A percentile compares a stretch with the other conserved stretches of the same genome.
These are phyloP conservation scores for Chanos chanos DNA, from an alignment of 2,797 vertebrate species.

Conservation along the genomic window DNA sequence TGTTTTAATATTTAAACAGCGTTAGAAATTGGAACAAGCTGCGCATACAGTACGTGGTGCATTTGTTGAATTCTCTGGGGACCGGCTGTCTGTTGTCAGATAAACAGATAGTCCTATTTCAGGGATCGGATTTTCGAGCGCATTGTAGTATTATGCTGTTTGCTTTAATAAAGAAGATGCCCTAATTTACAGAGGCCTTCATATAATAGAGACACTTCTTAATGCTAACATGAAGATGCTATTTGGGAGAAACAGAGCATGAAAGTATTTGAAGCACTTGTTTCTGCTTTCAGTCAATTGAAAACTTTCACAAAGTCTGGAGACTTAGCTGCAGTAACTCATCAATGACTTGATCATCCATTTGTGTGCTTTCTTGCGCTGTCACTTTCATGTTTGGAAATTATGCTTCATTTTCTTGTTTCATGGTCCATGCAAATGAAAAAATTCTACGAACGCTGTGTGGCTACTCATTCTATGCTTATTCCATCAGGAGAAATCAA, in stretches of 20 bases:
- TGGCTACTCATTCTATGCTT: too few relatives aligned
- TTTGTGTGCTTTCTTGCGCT: too few relatives aligned
- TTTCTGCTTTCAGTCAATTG: too few relatives aligned
- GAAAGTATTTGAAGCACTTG: constrained; percentile 12
- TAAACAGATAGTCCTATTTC: constrained; percentile 16
- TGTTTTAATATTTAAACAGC: background rate
- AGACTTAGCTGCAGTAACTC: too few relatives aligned
- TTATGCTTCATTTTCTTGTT: too few relatives aligned
- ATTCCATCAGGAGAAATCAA: too few relatives aligned
- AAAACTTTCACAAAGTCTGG: background rate
- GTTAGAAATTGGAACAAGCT: background rate
- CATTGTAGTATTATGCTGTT: constrained; percentile 4
- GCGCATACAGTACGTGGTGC: background rate
- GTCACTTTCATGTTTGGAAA: too few relatives aligned
- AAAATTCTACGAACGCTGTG: too few relatives aligned
- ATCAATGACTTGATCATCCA: too few relatives aligned
- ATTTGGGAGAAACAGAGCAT: constrained; percentile 18
- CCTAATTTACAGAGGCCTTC: constrained; percentile 15
- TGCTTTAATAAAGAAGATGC: constrained; percentile 26
- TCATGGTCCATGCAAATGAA: too few relatives aligned
- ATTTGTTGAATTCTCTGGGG: background rate
- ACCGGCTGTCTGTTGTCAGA: constrained; percentile 4
- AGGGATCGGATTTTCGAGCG: background rate
- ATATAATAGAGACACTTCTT: constrained; percentile 23
- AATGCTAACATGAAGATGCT: constrained; percentile 6